Evolutionary conservation across 2,797 vertebrate genomes (phyloP).

Genomic region (Falco peregrinus): DNA sequence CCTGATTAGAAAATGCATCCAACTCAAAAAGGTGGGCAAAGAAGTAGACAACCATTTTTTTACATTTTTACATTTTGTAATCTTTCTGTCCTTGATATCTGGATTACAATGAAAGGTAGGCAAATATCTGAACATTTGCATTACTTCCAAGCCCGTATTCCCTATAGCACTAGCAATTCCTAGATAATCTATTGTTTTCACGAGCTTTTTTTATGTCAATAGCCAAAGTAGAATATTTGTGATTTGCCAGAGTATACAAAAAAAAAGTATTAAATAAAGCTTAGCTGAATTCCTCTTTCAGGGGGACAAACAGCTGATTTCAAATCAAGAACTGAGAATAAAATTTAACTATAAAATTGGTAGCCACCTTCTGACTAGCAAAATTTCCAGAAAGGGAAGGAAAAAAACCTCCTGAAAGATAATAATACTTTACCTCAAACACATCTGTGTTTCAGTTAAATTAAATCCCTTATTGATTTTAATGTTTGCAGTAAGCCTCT

Average conservation of each 20-base stretch:
- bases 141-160: background rate
- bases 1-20: background rate
- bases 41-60: slow-evolving; percentile 15
- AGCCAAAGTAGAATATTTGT: background rate
- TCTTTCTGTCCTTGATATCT: background rate
- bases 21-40: background rate
- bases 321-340: background rate
- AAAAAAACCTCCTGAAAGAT: background rate
- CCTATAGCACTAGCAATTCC: background rate
- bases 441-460: background rate
- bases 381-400: background rate
- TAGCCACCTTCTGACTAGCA: background rate
- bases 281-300: background rate
- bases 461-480: slow-evolving; percentile 15
- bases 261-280: background rate
- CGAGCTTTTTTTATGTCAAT: background rate
- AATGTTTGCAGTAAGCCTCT: background rate
- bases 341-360: background rate
- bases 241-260: background rate
- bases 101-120: background rate
- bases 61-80: background rate
- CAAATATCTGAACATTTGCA: background rate
- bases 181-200: background rate
- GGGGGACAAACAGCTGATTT: background rate
- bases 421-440: background rate